phyloP scores from a whole-genome alignment of 2,797 vertebrate genomes.

The Xenopus petersii region DNA sequence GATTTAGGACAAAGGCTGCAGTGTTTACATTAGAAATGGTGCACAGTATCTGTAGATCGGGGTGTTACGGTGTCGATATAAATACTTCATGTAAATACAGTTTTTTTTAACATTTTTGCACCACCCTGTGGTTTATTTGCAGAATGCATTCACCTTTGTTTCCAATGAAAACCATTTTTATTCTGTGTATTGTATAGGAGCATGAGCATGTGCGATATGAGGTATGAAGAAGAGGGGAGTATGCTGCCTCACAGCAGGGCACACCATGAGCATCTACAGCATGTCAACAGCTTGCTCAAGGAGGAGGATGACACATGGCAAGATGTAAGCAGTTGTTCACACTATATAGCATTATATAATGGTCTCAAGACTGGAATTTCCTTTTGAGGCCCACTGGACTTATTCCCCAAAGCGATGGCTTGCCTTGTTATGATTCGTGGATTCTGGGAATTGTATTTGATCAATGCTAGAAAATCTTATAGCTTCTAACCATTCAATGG shows the following conservation, averaged over 20 bases:
- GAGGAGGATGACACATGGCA: conserved; percentile 96
- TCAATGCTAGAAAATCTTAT: too few species aligned
- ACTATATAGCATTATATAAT: too few species aligned
- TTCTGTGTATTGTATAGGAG: conserved; percentile 69
- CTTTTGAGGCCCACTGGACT: too few species aligned
- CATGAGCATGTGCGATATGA: conserved; percentile 93
- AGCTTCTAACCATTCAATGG: too few species aligned
- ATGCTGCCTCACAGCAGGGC: conserved; percentile 84
- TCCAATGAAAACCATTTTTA: not conserved
- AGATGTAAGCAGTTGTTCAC: conserved; percentile 73
- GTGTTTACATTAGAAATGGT: too few species aligned
- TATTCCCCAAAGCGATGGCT: too few species aligned
- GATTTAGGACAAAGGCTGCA: not conserved
- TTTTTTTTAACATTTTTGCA: conserved; percentile 39
- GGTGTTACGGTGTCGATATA: too few species aligned
- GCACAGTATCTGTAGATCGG: too few species aligned
- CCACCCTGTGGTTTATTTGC: conserved; percentile 56
- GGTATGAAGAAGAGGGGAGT: conserved; percentile 77
- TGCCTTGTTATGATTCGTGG: too few species aligned
- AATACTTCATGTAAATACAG: not conserved
- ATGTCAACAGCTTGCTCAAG: conserved; percentile 82
- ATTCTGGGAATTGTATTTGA: too few species aligned
- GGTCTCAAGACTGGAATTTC: too few species aligned
- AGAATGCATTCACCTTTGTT: not conserved
- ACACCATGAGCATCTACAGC: conserved; percentile 88